phyloP scores from a whole-genome alignment of 2,797 vertebrate species.

The Botia almorhae region DNA sequence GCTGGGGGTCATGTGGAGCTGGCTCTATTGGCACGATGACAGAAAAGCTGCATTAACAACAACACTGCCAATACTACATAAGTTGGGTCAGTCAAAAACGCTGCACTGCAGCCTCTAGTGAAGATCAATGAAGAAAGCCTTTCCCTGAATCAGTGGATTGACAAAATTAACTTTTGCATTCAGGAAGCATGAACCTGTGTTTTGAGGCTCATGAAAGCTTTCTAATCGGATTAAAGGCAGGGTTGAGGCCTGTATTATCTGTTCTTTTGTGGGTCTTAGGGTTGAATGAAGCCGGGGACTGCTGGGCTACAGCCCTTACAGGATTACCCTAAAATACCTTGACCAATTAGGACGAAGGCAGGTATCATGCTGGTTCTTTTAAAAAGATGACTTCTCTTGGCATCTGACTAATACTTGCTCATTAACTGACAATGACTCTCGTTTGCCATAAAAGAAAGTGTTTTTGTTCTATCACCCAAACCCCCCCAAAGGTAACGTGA shows the following conservation, averaged over 20 bases:
- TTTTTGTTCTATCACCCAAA: conserved; percentile 47
- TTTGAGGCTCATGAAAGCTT: conserved; percentile 70
- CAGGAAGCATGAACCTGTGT: conserved; percentile 69
- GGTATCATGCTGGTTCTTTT: conserved; percentile 74
- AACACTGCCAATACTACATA: not conserved
- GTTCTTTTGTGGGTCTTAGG: conserved; percentile 51
- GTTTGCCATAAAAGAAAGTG: conserved; percentile 49
- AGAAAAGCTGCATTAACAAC: too few species aligned
- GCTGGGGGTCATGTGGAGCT: too few species aligned
- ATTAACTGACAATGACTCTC: conserved; percentile 50
- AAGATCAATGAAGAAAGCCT: conserved; percentile 61
- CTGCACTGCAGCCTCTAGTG: conserved; percentile 23
- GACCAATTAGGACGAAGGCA: conserved; percentile 79
- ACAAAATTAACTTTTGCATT: conserved; percentile 70
- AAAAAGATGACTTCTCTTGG: conserved; percentile 64
- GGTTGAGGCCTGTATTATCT: conserved; percentile 38
- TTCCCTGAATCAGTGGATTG: conserved; percentile 67
- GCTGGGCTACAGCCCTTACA: conserved; percentile 53
- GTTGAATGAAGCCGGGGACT: conserved; percentile 64
- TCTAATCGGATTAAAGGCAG: conserved; percentile 79
- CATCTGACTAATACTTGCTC: conserved; percentile 73
- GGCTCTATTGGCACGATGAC: too few species aligned
- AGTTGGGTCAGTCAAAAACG: not conserved
- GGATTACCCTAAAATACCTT: conserved; percentile 74
- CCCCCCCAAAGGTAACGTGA: conserved; percentile 69